Base-by-base conservation (phyloP, 2,888 invertebrate species). In the Lissocephala sabroskyi region DNA sequence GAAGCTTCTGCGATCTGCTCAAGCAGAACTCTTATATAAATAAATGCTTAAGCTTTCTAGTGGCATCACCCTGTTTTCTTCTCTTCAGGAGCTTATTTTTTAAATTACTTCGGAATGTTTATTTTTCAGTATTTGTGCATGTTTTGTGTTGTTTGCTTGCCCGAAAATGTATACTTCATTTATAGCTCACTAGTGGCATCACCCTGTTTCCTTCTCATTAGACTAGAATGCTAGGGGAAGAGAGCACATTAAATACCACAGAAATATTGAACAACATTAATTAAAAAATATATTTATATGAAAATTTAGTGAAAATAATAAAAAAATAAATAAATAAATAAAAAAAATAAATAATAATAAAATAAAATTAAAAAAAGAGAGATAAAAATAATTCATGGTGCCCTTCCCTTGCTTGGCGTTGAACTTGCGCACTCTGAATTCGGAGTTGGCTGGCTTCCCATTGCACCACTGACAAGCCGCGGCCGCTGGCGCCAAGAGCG, bases 181-280 rank as follows among this genome's bases (percentile, higher is more conserved):
- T 35, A 35, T 14, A 13, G 13, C 11, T 5, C 16, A 35, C 13
- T 16, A 23, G 7, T 23, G 7, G 7, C 7, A 23, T 5, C 7
- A 23, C 3, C 7, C 7, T 23, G 3, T 23, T 23, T 41, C 6
- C 35, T 50, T 44, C 39, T 32, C 43, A 43, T 45, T 46, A 47
- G n/a, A n/a, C n/a, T n/a, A n/a, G n/a, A n/a, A n/a, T n/a, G n/a
- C n/a, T n/a, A n/a, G n/a, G n/a, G n/a, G n/a, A n/a, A n/a, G n/a
- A n/a, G n/a, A n/a, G n/a, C n/a, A n/a, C n/a, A n/a, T n/a, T n/a
- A n/a, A n/a, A n/a, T n/a, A n/a, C n/a, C n/a, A n/a, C n/a, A n/a
- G n/a, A n/a, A n/a, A 46, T 49, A 47, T 42, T 41, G 46, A 18
- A 37, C 32, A 41, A 41, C 50, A 51, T 44, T 44, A 50, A 43